A percentile compares a stretch with the other conserved stretches of the same genome.
These are phyloP conservation scores for Scaptomyza hsui DNA, from an alignment of 1,140 invertebrate species.

Conservation along the genomic window DNA sequence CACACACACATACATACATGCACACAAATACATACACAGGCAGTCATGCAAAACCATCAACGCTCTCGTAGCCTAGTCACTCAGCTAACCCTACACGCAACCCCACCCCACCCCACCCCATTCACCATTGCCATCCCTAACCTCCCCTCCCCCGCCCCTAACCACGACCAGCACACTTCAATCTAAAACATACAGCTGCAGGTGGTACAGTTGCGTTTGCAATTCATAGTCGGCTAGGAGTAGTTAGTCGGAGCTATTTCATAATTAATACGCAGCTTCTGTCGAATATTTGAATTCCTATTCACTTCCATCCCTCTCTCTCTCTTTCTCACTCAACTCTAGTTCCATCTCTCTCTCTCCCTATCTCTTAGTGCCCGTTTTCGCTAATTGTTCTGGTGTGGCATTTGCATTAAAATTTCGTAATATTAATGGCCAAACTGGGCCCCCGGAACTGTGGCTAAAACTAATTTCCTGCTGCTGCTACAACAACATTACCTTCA, in stretches of 20 bases:
- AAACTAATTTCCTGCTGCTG: conserved; percentile 76
- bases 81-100: conserved; percentile 42
- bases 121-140: background rate
- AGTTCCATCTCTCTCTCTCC: too few relatives aligned
- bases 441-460: conserved; percentile 50
- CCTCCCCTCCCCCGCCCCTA: background rate
- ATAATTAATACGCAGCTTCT: conserved; percentile 47
- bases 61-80: conserved; percentile 42
- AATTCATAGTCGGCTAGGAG: conserved; percentile 34
- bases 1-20: background rate
- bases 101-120: background rate
- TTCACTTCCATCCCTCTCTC: background rate
- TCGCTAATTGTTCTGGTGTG: conserved; percentile 47
- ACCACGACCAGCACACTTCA: background rate
- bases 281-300: conserved; percentile 49
- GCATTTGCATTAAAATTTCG: conserved; percentile 77
- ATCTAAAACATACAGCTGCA: conserved; percentile 31
- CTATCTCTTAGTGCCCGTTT: background rate
- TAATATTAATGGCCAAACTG: conserved; percentile 65
- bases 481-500: conserved; percentile 1
- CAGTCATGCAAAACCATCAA: conserved; percentile 34
- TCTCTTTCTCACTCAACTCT: background rate
- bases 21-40: conserved; percentile 6
- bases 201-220: conserved; percentile 73
- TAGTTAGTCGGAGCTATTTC: conserved; percentile 43